Conservation (phyloP, 2,113 vertebrate genomes). For the Helogale parvula region DNA sequence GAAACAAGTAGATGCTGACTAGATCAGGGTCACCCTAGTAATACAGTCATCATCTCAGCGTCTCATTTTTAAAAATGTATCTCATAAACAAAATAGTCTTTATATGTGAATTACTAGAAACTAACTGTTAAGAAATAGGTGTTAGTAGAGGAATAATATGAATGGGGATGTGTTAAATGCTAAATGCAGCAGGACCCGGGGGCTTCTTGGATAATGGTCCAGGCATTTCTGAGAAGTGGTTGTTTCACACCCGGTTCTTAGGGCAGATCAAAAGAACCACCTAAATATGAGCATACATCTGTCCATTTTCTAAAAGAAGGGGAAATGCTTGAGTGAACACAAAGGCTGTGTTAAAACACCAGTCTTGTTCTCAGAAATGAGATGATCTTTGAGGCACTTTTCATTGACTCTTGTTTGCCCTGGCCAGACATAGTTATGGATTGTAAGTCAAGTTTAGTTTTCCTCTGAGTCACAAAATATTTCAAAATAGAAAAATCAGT, state of each 20-base stretch:
- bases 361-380: not conserved
- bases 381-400: not conserved
- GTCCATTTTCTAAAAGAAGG: not conserved
- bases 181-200: not conserved
- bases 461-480: not conserved
- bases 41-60: not conserved
- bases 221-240: conserved; percentile 51
- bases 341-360: not conserved
- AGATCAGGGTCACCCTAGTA: not conserved
- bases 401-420: not conserved
- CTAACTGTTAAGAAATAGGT: not conserved
- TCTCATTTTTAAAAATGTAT: conserved; percentile 29
- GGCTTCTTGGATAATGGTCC: conserved; percentile 55
- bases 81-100: conserved; percentile 18
- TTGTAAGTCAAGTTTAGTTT: not conserved
- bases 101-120: conserved; percentile 21
- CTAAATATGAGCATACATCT: not conserved
- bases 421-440: not conserved
- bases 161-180: not conserved
- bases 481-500: not conserved
- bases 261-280: conserved; percentile 63
- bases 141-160: not conserved
- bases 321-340: conserved; percentile 28
- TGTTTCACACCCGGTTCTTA: conserved; percentile 8
- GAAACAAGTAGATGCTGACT: not conserved